Percentiles rank a stretch among this genome's conserved stretches.
These are phyloP conservation scores for Cataglyphis altisquamis DNA, from an alignment of 2,888 invertebrate species.

Conservation along the genomic window DNA sequence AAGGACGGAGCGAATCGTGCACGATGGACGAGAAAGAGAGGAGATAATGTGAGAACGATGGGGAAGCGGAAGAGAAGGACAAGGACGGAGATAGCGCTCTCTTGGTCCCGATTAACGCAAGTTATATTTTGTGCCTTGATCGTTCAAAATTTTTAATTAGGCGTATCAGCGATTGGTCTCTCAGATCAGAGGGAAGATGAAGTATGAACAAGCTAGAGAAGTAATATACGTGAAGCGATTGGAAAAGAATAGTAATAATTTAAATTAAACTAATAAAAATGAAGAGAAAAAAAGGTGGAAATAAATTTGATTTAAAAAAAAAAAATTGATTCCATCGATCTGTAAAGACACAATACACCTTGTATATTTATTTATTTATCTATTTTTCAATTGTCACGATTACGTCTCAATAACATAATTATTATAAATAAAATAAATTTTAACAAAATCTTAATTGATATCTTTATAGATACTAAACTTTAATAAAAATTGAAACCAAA, in stretches of 20 bases:
- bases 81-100: conserved; percentile 23
- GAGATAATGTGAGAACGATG: conserved; percentile 1
- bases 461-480: background rate
- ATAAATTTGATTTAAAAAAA: background rate
- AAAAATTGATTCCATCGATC: background rate
- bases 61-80: conserved; percentile 26
- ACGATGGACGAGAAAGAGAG: conserved; percentile 17
- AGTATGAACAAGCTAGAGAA: conserved; percentile 7
- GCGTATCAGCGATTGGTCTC: conserved; percentile 62
- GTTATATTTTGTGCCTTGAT: conserved; percentile 75
- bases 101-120: conserved; percentile 79
- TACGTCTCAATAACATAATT: background rate
- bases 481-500: background rate
- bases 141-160: conserved; percentile 78
- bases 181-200: conserved; percentile 14
- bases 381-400: background rate
- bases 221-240: background rate
- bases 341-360: background rate
- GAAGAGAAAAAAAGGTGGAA: background rate
- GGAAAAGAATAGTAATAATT: background rate
- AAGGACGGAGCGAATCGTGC: conserved; percentile 37
- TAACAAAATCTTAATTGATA: background rate
- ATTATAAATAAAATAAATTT: background rate
- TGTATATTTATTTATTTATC: background rate
- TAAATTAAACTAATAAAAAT: background rate